Base-by-base conservation (phyloP, 2,113 vertebrate species). In the Alces alces region DNA sequence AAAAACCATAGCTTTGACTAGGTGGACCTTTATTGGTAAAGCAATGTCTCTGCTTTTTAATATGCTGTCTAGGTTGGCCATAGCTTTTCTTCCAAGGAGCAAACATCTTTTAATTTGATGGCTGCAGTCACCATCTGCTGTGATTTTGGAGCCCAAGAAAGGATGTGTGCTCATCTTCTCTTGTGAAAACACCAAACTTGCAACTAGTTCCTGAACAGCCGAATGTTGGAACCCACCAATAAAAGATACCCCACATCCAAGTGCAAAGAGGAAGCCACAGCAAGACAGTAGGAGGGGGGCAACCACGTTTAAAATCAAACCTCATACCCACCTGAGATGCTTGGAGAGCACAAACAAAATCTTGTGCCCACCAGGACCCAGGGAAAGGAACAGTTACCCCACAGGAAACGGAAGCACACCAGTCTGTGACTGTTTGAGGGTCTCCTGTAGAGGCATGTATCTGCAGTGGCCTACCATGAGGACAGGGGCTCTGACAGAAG, bases 151-250 rank as follows among this genome's bases (percentile, higher is more conserved):
- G n/a, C 64, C 36, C n/a, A 70, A 21, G 64, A 36, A 36, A 70
- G 4, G 17, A 36, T 0, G 2, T 36, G n/a, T 0, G 2, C 17
- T 36, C 17, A 70, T 36, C 64, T 70, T 36, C 7, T 70, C n/a
- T 70, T 70, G n/a, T 23, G n/a, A 70, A 39, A 39, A 70, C 11
- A 70, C 66, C 5, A 12, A 6, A 23, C 39, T 70, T 70, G n/a
- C 19, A 70, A 39, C 66, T 12, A 39, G 10, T 39, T 39, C 5
- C n/a, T 70, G 36, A 23, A 70, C n/a, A 23, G n/a, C n/a, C 66
- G 66, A 39, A 70, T 70, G 19, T 12, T 70, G n/a, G n/a, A 70
- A 23, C n/a, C 19, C 66, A 70, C n/a, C 19, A 23, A 5, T 70
- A 23, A 70, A 70, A 39, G 10, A 39, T 70, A 70, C n/a, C n/a